A percentile compares a stretch with the other conserved stretches of the same genome.
phyloP scores from a whole-genome alignment of 2,888 invertebrate genomes.

The Cerastoderma edule region DNA sequence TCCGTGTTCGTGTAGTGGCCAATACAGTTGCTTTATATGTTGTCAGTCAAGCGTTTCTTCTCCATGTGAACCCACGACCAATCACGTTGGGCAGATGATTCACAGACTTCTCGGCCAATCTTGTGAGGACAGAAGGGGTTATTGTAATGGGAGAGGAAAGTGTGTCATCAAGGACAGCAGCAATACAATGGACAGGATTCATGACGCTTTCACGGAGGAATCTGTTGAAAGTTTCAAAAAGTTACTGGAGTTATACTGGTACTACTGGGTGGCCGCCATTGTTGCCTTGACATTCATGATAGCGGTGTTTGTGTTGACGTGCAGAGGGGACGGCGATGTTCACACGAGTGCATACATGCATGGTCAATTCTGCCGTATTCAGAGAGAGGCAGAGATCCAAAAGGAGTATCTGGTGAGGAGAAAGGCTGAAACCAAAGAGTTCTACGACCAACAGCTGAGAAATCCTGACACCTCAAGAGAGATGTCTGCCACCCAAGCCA shows the following conservation, averaged over 20 bases:
- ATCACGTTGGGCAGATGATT: constrained; percentile 16
- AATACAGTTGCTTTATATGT: constrained; percentile 63
- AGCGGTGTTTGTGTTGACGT: constrained; percentile 58
- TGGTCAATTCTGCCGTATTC: constrained; percentile 62
- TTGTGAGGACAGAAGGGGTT: constrained; percentile 62
- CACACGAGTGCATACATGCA: constrained; percentile 64
- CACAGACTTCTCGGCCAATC: constrained; percentile 48
- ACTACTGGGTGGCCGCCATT: constrained; percentile 55
- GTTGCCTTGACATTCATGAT: constrained; percentile 36
- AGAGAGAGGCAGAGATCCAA: constrained; percentile 61
- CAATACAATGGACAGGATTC: constrained; percentile 50
- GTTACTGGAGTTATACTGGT: constrained; percentile 68
- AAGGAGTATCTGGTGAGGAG: constrained; percentile 46
- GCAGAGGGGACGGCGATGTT: constrained; percentile 46
- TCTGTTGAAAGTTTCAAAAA: constrained; percentile 39
- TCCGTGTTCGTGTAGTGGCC: constrained; percentile 59
- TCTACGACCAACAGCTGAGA: constrained; percentile 44
- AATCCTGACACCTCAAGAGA: constrained; percentile 24
- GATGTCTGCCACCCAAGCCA: constrained; percentile 57
- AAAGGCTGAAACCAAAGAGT: constrained; percentile 37
- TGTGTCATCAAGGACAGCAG: constrained; percentile 55
- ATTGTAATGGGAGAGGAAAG: constrained; percentile 49
- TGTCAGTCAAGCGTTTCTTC: constrained; percentile 46
- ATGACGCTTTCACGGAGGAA: constrained; percentile 48
- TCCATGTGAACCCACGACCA: constrained; percentile 47